Evolutionary conservation across 2,888 invertebrate species (phyloP).

Genomic region (Lucinisca nassula): DNA sequence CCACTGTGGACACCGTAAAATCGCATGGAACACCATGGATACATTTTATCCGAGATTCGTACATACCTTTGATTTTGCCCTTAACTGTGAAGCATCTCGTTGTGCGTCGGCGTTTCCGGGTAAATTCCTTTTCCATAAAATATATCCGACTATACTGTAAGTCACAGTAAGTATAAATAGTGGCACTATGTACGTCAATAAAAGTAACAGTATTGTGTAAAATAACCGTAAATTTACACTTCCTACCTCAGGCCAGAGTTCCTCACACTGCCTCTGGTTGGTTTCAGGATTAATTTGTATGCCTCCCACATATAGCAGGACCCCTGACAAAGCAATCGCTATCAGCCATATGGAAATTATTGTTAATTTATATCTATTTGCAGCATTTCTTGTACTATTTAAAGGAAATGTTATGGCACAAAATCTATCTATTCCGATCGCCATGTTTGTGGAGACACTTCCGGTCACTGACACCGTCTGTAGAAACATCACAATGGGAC

Average conservation of each 20-base stretch:
- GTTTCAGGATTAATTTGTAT: slow-evolving; percentile 46
- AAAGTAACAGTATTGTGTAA: slow-evolving; percentile 83
- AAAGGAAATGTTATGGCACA: slow-evolving; percentile 85
- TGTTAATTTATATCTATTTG: slow-evolving; percentile 86
- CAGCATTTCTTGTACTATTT: slow-evolving; percentile 84
- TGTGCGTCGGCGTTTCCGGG: slow-evolving; percentile 88
- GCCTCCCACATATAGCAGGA: slow-evolving; percentile 86
- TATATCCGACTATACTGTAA: slow-evolving; percentile 88
- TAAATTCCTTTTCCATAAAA: slow-evolving; percentile 88
- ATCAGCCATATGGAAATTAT: slow-evolving; percentile 88
- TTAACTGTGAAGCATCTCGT: slow-evolving; percentile 88
- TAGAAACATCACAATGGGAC: slow-evolving; percentile 89
- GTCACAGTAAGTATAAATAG: slow-evolving; percentile 88
- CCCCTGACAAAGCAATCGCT: slow-evolving; percentile 85
- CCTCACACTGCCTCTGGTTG: slow-evolving; percentile 76
- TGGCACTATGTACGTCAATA: slow-evolving; percentile 87
- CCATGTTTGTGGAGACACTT: slow-evolving; percentile 88
- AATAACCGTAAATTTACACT: slow-evolving; percentile 58
- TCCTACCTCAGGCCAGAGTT: slow-evolving; percentile 83
- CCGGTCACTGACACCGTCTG: slow-evolving; percentile 88
- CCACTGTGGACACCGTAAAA: no score
- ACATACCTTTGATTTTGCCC: slow-evolving; percentile 88
- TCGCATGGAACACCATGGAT: no score
- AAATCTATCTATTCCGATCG: slow-evolving; percentile 89
- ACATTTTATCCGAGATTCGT: no score